Percentiles rank a stretch among this genome's conserved stretches.
phyloP scores from a whole-genome alignment of 2,888 invertebrate species.

The Notodonta ziczac region DNA sequence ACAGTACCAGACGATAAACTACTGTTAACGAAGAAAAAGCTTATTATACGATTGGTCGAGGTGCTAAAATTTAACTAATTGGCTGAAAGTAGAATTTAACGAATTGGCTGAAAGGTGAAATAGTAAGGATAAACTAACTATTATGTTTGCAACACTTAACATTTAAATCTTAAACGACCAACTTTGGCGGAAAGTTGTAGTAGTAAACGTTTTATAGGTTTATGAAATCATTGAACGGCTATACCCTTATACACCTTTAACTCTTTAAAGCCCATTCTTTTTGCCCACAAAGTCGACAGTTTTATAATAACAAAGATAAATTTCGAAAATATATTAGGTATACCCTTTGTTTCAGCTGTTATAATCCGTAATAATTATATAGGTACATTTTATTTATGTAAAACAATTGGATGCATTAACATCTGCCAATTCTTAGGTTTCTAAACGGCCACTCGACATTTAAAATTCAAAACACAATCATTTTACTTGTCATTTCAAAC shows the following conservation, averaged over 20 bases:
- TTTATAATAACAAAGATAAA: no score
- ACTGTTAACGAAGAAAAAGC: conserved; percentile 26
- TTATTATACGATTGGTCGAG: conserved; percentile 38
- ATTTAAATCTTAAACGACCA: not conserved
- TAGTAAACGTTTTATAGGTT: no score
- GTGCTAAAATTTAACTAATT: conserved; percentile 48
- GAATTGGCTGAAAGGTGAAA: no score
- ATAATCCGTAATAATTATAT: not conserved
- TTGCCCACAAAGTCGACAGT: no score
- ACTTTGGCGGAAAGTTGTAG: no score
- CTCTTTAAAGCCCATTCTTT: no score
- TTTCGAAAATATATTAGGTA: no score
- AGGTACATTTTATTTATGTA: not conserved
- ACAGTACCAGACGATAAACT: conserved; percentile 33
- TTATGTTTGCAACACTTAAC: no score
- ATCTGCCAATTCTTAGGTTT: not conserved
- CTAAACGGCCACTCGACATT: not conserved
- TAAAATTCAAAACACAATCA: conserved; percentile 1
- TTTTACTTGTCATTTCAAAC: not conserved
- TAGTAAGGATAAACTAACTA: no score
- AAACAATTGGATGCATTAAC: not conserved
- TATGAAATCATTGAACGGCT: no score
- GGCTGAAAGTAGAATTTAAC: conserved; percentile 14
- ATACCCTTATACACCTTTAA: no score
- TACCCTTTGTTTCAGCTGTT: no score